Percentiles rank a stretch among this genome's conserved stretches.
Evolutionary conservation across 1,140 invertebrate genomes (phyloP).

Genomic region (Diorhabda carinulata): DNA sequence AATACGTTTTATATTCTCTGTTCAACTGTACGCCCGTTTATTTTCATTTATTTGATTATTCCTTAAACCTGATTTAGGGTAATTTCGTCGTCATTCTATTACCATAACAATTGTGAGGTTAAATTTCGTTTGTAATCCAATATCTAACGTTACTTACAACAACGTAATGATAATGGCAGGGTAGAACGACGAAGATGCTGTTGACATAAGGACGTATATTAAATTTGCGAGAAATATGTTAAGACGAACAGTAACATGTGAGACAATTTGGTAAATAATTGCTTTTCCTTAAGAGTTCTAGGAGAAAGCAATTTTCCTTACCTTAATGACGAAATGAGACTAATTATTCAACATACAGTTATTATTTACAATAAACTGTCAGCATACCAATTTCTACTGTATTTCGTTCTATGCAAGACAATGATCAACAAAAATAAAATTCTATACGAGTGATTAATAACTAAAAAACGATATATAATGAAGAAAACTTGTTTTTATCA

Average conservation of each 20-base stretch:
- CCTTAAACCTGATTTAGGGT: not conserved
- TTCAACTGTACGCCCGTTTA: not conserved
- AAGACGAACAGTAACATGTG: not conserved
- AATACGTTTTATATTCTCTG: too few relatives aligned
- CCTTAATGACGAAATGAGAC: too few relatives aligned
- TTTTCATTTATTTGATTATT: not conserved
- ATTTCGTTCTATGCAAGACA: too few relatives aligned
- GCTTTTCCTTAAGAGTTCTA: too few relatives aligned
- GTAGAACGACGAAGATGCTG: not conserved
- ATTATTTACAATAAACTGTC: too few relatives aligned
- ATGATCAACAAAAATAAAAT: too few relatives aligned
- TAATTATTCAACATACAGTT: too few relatives aligned
- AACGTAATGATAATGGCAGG: not conserved
- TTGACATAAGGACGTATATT: not conserved
- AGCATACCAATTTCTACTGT: too few relatives aligned
- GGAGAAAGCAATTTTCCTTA: too few relatives aligned
- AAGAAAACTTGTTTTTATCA: too few relatives aligned
- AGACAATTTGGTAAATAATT: not conserved
- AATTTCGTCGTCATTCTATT: conserved; percentile 2
- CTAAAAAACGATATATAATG: too few relatives aligned
- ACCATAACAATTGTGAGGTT: not conserved
- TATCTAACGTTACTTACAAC: not conserved
- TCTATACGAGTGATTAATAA: too few relatives aligned
- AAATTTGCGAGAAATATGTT: conserved; percentile 1
- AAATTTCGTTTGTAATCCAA: not conserved